phyloP scores from a whole-genome alignment of 2,888 invertebrate species.

The Opisthograptis luteolata region DNA sequence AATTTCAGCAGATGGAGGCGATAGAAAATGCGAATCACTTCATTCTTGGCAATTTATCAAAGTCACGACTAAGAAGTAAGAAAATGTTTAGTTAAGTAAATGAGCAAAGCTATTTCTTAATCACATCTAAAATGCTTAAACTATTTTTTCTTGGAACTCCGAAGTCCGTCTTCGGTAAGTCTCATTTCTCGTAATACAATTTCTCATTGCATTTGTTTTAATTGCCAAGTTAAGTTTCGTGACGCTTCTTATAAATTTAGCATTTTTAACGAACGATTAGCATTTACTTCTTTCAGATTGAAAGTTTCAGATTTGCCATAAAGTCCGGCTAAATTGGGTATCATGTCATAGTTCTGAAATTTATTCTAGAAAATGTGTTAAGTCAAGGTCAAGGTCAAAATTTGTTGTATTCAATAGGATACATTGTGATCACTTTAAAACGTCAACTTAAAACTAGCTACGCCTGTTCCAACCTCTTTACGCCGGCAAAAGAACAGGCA shows the following conservation, averaged over 20 bases:
- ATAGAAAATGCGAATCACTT: slow-evolving; percentile 47
- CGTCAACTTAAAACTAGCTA: no score
- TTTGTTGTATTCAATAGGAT: no score
- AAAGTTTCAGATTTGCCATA: no score
- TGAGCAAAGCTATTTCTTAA: slow-evolving; percentile 59
- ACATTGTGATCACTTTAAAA: no score
- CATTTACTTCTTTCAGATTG: no score
- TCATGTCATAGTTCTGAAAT: no score
- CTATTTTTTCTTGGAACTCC: slow-evolving; percentile 34
- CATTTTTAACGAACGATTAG: neutral
- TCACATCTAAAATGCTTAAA: slow-evolving; percentile 50
- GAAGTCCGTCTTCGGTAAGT: slow-evolving; percentile 5
- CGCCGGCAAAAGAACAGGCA: no score
- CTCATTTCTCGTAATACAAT: slow-evolving; percentile 18
- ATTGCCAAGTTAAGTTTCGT: slow-evolving; percentile 19
- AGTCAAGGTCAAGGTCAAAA: no score
- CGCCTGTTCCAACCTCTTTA: no score
- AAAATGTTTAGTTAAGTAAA: slow-evolving; percentile 68
- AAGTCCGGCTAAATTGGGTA: no score
- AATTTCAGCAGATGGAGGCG: slow-evolving; percentile 27
- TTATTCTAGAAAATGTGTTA: no score
- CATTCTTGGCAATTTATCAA: slow-evolving; percentile 60
- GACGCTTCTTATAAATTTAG: slow-evolving; percentile 5
- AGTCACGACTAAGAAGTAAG: slow-evolving; percentile 52
- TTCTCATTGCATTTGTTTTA: slow-evolving; percentile 21